These are phyloP conservation scores for Campopleginae sp. DNA, from an alignment of 2,888 invertebrate genomes.

Conservation along the genomic window DNA sequence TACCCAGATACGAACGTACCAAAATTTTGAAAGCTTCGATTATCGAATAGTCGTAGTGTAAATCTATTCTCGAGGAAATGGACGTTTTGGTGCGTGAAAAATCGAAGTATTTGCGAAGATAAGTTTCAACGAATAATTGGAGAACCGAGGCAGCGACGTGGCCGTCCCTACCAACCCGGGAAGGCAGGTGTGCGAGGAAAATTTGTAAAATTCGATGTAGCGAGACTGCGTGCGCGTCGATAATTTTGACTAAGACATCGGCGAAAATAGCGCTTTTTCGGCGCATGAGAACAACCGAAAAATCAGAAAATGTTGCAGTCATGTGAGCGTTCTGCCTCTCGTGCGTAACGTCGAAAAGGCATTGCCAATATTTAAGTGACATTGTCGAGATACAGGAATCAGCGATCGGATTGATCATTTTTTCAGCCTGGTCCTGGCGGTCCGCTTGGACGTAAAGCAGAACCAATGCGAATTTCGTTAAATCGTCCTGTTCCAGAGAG, in stretches of 20 bases:
- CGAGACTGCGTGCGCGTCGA: slow-evolving; percentile 83
- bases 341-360: slow-evolving; percentile 85
- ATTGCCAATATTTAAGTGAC: slow-evolving; percentile 84
- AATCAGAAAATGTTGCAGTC: slow-evolving; percentile 85
- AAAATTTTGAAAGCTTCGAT: slow-evolving; percentile 87
- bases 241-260: slow-evolving; percentile 84
- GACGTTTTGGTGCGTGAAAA: slow-evolving; percentile 38
- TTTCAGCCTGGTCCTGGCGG: slow-evolving; percentile 84
- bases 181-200: slow-evolving; percentile 88
- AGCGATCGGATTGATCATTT: slow-evolving; percentile 83
- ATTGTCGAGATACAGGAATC: slow-evolving; percentile 82
- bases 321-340: slow-evolving; percentile 80
- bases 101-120: slow-evolving; percentile 78
- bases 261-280: slow-evolving; percentile 84
- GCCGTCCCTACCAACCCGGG: slow-evolving; percentile 86
- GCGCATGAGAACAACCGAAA: slow-evolving; percentile 85
- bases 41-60: slow-evolving; percentile 84
- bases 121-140: slow-evolving; percentile 81
- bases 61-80: slow-evolving; percentile 73
- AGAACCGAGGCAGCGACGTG: slow-evolving; percentile 82
- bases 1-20: slow-evolving; percentile 87
- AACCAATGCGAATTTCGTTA: slow-evolving; percentile 84
- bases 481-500: slow-evolving; percentile 78
- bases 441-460: slow-evolving; percentile 86
- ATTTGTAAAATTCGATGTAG: slow-evolving; percentile 85